Conservation (phyloP, 2,797 vertebrate species). For the Gephyroberyx darwinii region DNA sequence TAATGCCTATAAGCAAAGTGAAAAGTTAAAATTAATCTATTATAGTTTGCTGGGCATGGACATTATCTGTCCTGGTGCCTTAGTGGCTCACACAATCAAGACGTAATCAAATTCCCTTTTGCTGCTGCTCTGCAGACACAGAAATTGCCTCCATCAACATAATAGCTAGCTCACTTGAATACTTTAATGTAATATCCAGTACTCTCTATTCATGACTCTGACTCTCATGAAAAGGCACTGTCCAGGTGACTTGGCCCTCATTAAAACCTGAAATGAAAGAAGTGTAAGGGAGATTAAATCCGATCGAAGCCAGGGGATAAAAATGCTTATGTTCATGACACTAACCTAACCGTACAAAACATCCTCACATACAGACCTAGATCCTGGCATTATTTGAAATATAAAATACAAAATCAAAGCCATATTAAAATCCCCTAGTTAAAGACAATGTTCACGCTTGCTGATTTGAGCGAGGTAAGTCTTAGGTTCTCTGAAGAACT, state of each 20-base stretch:
- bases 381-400: neutral
- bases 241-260: neutral
- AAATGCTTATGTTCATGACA: neutral
- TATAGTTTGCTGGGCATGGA: neutral
- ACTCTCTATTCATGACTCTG: conserved; percentile 42
- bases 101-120: conserved; percentile 13
- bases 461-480: neutral
- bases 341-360: neutral
- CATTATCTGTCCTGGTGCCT: conserved; percentile 9
- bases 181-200: conserved; percentile 51
- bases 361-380: neutral
- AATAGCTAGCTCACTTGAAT: conserved; percentile 43
- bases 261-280: conserved; percentile 6
- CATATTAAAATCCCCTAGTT: neutral
- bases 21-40: conserved; percentile 1
- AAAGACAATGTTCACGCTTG: neutral
- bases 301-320: neutral
- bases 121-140: conserved; percentile 24
- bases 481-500: neutral
- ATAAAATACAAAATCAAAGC: too few relatives aligned
- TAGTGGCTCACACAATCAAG: conserved; percentile 32
- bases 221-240: conserved; percentile 40
- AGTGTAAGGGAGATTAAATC: neutral
- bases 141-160: conserved; percentile 33
- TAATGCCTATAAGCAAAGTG: neutral